phyloP scores from a whole-genome alignment of 2,888 invertebrate species.

The Papilio demoleus region DNA sequence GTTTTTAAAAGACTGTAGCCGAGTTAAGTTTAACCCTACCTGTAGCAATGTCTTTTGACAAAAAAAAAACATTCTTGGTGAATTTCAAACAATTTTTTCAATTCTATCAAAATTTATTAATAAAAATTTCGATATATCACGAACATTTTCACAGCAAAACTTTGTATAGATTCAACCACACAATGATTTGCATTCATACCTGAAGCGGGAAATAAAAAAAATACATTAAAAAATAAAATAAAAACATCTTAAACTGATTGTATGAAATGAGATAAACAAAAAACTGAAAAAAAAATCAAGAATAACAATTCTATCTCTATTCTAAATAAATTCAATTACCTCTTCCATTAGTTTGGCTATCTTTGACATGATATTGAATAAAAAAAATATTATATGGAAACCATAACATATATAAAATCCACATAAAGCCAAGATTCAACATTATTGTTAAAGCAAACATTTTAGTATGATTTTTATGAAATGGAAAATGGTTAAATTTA shows the following conservation, averaged over 20 bases:
- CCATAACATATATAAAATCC: background rate
- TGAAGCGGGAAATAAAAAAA: constrained; percentile 63
- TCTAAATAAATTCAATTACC: no score
- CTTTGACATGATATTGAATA: no score
- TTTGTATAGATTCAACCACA: constrained; percentile 71
- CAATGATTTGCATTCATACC: constrained; percentile 80
- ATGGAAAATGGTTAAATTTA: constrained; percentile 40
- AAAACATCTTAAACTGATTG: constrained; percentile 54
- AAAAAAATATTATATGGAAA: no score
- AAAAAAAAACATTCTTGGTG: background rate
- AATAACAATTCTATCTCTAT: no score
- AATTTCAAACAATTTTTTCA: background rate
- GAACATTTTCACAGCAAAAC: constrained; percentile 57
- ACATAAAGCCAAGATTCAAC: no score
- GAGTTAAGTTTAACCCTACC: constrained; percentile 22
- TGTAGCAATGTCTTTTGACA: background rate
- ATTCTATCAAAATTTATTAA: constrained; percentile 42
- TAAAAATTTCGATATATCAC: constrained; percentile 69
- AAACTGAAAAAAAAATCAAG: background rate
- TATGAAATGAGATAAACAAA: constrained; percentile 30
- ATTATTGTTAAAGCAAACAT: background rate
- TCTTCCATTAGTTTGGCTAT: no score
- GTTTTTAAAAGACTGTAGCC: constrained; percentile 23
- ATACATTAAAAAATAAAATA: constrained; percentile 49
- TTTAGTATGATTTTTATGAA: constrained; percentile 1